phyloP scores from a whole-genome alignment of 2,888 invertebrate species.

The Chrysina gloriosa region DNA sequence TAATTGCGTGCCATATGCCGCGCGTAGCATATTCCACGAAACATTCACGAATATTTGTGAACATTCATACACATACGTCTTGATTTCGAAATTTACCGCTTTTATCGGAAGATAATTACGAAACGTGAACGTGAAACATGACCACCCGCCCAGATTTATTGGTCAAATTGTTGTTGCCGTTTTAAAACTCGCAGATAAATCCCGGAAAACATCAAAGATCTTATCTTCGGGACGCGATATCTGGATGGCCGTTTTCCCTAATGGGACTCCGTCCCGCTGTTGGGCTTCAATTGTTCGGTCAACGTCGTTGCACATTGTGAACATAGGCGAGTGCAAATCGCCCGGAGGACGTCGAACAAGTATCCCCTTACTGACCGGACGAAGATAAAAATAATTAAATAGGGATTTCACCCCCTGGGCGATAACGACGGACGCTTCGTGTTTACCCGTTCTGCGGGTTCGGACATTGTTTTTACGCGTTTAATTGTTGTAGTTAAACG shows the following conservation, averaged over 20 bases:
- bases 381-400: slow-evolving; percentile 27
- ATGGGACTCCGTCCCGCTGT: neutral
- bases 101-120: neutral
- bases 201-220: slow-evolving; percentile 3
- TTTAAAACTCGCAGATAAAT: slow-evolving; percentile 7
- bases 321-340: neutral
- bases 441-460: neutral
- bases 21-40: neutral
- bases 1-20: too few species aligned
- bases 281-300: neutral
- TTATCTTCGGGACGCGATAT: neutral
- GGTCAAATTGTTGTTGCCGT: neutral
- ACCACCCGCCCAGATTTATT: neutral
- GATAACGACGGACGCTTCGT: neutral
- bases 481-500: slow-evolving; percentile 18
- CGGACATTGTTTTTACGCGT: slow-evolving; percentile 15
- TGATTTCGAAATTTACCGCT: slow-evolving; percentile 9
- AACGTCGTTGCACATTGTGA: neutral
- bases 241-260: slow-evolving; percentile 15
- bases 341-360: neutral
- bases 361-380: neutral
- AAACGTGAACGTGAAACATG: neutral
- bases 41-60: neutral
- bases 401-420: neutral
- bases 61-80: neutral